These are phyloP conservation scores for Sceloporus undulatus DNA, from an alignment of 2,113 vertebrate genomes.

Conservation along the genomic window DNA sequence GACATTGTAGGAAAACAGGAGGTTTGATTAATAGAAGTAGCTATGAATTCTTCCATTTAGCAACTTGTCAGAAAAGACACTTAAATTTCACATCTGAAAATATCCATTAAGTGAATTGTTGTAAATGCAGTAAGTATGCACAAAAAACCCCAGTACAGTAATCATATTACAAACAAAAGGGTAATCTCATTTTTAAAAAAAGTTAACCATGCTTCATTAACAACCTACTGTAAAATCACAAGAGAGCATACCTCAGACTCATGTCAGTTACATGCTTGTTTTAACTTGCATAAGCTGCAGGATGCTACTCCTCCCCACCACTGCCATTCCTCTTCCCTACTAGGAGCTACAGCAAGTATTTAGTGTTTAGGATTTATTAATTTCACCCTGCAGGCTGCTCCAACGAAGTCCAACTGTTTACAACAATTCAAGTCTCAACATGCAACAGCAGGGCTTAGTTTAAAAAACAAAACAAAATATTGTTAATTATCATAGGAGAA, in stretches of 20 bases:
- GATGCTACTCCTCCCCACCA: conserved; percentile 27
- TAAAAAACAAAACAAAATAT: conserved; percentile 39
- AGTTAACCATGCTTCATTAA: conserved; percentile 34
- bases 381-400: conserved; percentile 56
- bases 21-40: neutral
- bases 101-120: neutral
- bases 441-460: conserved; percentile 50
- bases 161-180: neutral
- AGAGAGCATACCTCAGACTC: conserved; percentile 20
- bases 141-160: neutral
- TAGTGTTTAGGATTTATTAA: conserved; percentile 44
- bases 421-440: conserved; percentile 61
- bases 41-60: neutral
- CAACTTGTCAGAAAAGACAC: neutral
- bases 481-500: conserved; percentile 60
- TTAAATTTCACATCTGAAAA: neutral
- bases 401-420: conserved; percentile 58
- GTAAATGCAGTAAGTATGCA: neutral
- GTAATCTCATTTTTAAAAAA: neutral
- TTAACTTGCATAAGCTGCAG: conserved; percentile 53
- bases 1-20: neutral
- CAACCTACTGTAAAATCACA: conserved; percentile 41
- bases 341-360: conserved; percentile 44
- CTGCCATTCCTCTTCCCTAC: conserved; percentile 28
- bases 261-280: conserved; percentile 42